Evolutionary conservation across 2,113 vertebrate genomes (phyloP), one percentile per base, ranked within the genome.

Genomic region (Gymnorhina tibicen): DNA sequence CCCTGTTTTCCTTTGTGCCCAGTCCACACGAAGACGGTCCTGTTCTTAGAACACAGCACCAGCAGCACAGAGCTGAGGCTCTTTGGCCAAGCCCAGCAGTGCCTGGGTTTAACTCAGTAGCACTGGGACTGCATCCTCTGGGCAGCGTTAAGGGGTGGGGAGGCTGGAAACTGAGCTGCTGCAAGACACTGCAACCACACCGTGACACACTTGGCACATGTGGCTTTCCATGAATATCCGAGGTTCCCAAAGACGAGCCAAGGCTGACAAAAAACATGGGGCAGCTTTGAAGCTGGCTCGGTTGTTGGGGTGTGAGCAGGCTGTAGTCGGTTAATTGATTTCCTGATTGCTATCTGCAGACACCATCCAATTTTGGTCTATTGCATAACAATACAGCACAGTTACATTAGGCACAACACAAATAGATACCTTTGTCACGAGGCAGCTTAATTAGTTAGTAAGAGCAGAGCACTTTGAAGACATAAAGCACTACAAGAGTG

Each of bases 391-490:
- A 41, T 13, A 24, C 27, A 24, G 53, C 39, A 32, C 81, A 55
- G 77, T 64, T 76, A 37, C 64, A 53, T 53, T 37, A n/a, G 14
- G 6, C 9, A 14, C 56, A 80, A n/a, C 28, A 90, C 72, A 80
- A 85, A 85, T 3, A 32, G 77, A 35, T 6, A 77, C 79, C 78
- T 94, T 60, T 59, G 75, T 70, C 22, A 3, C 62, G 16, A 72
- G 78, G 49, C 90, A 80, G 79, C 73, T 64, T 67, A 55, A 90
- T 89, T 69, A 89, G 42, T 30, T 11, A 52, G 49, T 24, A 42
- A 66, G 78, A 63, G 59, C 52, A 70, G 53, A 95, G 72, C 82
- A 74, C 67, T 90, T 28, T 22, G 72, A 77, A 91, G 62, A 50
- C 0, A 1, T 14, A 75, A 78, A 87, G 69, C 26, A 3, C 69